Evolutionary conservation across 1,140 invertebrate genomes (phyloP).

Genomic region (Ephestia elutella): DNA sequence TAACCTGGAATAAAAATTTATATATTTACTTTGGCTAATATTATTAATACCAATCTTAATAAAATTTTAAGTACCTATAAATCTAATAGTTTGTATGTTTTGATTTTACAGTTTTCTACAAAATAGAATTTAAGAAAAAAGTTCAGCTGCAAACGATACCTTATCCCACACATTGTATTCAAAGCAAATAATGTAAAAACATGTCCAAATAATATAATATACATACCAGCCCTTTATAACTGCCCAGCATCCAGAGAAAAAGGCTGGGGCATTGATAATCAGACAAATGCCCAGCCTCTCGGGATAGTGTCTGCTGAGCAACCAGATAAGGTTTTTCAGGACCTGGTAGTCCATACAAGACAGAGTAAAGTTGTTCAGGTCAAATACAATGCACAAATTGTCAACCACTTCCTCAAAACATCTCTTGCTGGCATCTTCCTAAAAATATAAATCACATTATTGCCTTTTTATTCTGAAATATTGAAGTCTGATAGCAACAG

Average conservation of each 20-base stretch:
- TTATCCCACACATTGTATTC: no score
- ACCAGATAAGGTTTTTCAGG: constrained; percentile 84
- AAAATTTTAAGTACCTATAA: no score
- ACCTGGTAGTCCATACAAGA: constrained; percentile 86
- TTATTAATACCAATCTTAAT: no score
- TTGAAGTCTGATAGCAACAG: no score
- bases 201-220: neutral
- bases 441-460: constrained; percentile 29
- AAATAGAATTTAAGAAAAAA: no score
- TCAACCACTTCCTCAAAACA: constrained; percentile 87
- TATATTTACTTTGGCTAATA: constrained; percentile 3
- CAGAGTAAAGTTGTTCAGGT: constrained; percentile 81
- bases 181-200: no score
- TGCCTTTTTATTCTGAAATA: neutral
- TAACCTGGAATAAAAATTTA: constrained; percentile 71
- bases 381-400: constrained; percentile 85
- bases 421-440: constrained; percentile 84
- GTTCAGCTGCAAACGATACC: no score
- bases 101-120: no score
- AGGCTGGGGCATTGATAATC: constrained; percentile 80
- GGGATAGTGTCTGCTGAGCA: constrained; percentile 83
- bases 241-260: constrained; percentile 84
- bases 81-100: no score
- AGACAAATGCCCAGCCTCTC: constrained; percentile 84
- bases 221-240: constrained; percentile 81